These are phyloP conservation scores for Cyprinodon variegatus DNA, from an alignment of 2,113 vertebrate genomes.

Conservation along the genomic window DNA sequence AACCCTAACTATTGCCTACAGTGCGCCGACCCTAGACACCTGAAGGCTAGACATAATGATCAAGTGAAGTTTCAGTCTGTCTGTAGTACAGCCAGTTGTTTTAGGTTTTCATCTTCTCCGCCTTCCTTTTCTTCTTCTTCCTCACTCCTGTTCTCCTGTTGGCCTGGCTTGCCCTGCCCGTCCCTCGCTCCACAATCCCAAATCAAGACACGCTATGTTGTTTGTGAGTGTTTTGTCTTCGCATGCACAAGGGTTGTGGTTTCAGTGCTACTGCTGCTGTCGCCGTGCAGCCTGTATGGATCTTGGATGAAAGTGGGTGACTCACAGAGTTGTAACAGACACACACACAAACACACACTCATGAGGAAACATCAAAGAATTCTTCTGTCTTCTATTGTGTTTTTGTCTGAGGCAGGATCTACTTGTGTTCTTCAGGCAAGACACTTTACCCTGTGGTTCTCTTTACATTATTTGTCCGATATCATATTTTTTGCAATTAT, in stretches of 20 bases:
- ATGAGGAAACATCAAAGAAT: constrained; percentile 87
- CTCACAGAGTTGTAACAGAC: constrained; percentile 65
- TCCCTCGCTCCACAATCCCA: constrained; percentile 65
- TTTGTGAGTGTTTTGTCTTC: constrained; percentile 45
- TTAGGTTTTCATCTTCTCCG: constrained; percentile 51
- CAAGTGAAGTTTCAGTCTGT: constrained; percentile 90
- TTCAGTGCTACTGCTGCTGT: constrained; percentile 66
- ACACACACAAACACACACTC: constrained; percentile 26
- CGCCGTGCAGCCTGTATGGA: constrained; percentile 82
- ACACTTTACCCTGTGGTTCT: constrained; percentile 25
- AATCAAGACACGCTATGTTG: constrained; percentile 82
- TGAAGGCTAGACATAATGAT: constrained; percentile 97
- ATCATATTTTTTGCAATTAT: neutral
- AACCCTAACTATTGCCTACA: constrained; percentile 83
- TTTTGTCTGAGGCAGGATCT: constrained; percentile 38
- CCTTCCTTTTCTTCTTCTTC: constrained; percentile 13
- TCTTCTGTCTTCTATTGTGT: constrained; percentile 57
- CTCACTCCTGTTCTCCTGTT: constrained; percentile 5
- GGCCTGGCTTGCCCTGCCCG: constrained; percentile 37
- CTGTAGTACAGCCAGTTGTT: constrained; percentile 85
- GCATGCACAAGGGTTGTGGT: constrained; percentile 26
- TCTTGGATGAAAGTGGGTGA: constrained; percentile 64
- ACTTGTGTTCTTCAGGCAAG: constrained; percentile 71
- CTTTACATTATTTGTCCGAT: constrained; percentile 3
- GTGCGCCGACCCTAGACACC: constrained; percentile 86